Percentiles rank a stretch among this genome's conserved stretches.
Conservation (phyloP, 2,797 vertebrate genomes). For the Chaenodraco wilsoni region DNA sequence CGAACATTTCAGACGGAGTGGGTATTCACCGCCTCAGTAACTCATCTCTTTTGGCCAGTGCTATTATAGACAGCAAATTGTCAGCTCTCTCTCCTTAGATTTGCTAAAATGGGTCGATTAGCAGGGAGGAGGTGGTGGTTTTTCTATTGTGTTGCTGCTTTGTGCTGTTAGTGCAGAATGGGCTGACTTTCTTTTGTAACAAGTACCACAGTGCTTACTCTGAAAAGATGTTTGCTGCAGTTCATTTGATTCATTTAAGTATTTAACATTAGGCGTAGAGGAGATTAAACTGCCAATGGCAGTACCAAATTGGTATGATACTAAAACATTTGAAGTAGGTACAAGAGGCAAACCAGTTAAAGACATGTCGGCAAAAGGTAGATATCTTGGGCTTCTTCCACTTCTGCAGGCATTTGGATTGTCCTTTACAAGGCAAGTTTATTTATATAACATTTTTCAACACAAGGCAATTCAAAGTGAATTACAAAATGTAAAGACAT, state of each 20-base stretch:
- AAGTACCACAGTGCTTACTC: background rate
- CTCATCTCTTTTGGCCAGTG: constrained; percentile 62
- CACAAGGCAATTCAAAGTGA: no score
- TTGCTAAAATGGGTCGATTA: constrained; percentile 64
- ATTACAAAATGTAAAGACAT: no score
- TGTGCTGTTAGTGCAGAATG: constrained; percentile 4
- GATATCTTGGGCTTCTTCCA: background rate
- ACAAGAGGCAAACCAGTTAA: background rate
- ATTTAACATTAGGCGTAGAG: background rate
- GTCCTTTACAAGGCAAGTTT: background rate
- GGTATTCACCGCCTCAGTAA: constrained; percentile 75
- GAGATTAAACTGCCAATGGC: background rate
- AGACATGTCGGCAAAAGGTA: background rate
- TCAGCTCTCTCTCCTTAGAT: constrained; percentile 56
- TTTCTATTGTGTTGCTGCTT: constrained; percentile 26
- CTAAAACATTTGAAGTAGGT: background rate
- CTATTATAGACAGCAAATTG: constrained; percentile 76
- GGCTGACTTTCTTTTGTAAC: constrained; percentile 9
- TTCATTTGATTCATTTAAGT: background rate
- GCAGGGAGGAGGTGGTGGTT: constrained; percentile 1
- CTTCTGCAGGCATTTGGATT: background rate
- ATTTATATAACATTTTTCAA: no score
- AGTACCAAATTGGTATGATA: background rate
- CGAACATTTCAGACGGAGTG: constrained; percentile 76
- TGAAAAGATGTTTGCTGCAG: background rate